Base-by-base conservation (phyloP, 2,888 invertebrate species). In the Polyommatus icarus region DNA sequence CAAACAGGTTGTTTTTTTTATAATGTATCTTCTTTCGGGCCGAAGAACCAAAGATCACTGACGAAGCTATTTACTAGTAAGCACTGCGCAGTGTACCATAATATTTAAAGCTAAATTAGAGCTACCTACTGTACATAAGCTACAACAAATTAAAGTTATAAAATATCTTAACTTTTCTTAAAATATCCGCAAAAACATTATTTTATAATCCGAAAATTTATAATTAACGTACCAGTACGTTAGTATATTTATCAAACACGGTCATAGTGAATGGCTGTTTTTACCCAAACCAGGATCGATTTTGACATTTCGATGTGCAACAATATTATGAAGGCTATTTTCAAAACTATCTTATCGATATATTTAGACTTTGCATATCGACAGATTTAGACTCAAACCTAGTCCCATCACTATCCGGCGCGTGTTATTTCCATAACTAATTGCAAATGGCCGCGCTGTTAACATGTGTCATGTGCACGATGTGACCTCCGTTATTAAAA, bases 371-470 rank as follows among this genome's bases (percentile, higher is more conserved):
- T 67, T 29, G 1, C 8, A 24, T 50, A 18, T 75, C 75, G 75
- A 75, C 24, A 40, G 18, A 20, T 20, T 83, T 82, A 84, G 84
- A 84, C 80, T 82, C 83, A 10, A 2, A 10, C 15, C 83, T 83
- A 84, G 84, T 84, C 80, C 82, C 84, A 83, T 80, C 84, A 78
- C 86, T 85, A 84, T 59, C 81, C 82, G 83, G 84, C 86, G 82
- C 87, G 85, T 85, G 87, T 87, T 90, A 91, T 92, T 90, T 90
- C 93, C 93, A 91, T 94, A 87, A 87, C 92, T 92, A 93, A 94
- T 93, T 93, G 92, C 86, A 93, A 94, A 93, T 93, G 91, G 90
- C 87, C 86, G 85, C 84, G 87, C 91, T 92, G 92, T 91, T 92
- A 93, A 89, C 90, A 87, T 92, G 92, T 93, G 93, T 91, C 91